A percentile compares a stretch with the other conserved stretches of the same genome.
These are phyloP conservation scores for Clarias pachynema DNA, from an alignment of 2,797 vertebrate species.

Conservation along the genomic window DNA sequence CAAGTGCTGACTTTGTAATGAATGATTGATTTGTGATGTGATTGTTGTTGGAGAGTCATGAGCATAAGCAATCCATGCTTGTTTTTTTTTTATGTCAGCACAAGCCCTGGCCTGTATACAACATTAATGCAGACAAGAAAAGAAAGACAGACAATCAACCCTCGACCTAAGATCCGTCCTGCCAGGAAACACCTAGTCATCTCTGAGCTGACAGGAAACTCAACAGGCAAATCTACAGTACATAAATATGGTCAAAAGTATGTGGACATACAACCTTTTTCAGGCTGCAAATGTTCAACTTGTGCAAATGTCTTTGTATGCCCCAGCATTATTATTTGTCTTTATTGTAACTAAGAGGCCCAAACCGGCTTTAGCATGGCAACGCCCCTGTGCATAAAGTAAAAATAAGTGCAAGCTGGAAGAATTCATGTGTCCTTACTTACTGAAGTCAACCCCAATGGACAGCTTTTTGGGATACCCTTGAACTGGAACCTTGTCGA, in stretches of 20 bases:
- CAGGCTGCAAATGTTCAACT: background rate
- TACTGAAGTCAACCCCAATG: background rate
- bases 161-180: background rate
- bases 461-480: background rate
- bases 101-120: background rate
- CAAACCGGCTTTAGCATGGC: background rate
- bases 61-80: slow-evolving; percentile 16
- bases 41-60: background rate
- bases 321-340: background rate
- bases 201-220: background rate
- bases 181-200: background rate
- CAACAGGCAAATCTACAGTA: background rate
- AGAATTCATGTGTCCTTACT: background rate
- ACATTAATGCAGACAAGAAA: background rate
- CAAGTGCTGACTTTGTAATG: slow-evolving; percentile 4
- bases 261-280: background rate
- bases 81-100: background rate
- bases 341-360: background rate
- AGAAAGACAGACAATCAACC: background rate
- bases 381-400: background rate
- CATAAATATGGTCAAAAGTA: background rate
- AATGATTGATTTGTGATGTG: slow-evolving; percentile 20
- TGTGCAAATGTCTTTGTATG: too few species aligned
- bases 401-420: background rate
- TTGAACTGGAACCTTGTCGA: background rate